Percentiles rank a stretch among this genome's conserved stretches.
Evolutionary conservation across 1,140 invertebrate genomes (phyloP).

Genomic region (Tetramorium parvispinum): DNA sequence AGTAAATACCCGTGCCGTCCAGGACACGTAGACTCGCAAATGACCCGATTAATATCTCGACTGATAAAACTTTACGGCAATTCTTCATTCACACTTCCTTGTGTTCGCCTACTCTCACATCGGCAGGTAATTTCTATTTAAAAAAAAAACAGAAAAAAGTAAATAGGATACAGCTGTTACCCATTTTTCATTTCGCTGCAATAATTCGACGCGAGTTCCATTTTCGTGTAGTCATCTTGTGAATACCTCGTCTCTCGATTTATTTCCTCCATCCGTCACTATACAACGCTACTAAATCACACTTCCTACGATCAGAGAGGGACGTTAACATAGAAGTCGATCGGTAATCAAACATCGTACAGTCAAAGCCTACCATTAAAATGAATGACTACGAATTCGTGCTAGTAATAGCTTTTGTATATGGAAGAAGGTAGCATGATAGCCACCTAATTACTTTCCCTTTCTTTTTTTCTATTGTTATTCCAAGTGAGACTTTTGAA

Average conservation of each 20-base stretch:
- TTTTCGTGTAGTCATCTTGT: not conserved
- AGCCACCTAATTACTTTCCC: not conserved
- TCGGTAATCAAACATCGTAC: not conserved
- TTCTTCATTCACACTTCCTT: not conserved
- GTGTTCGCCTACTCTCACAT: not conserved
- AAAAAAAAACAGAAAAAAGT: not conserved
- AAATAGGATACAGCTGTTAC: conserved; percentile 8
- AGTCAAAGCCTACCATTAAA: conserved; percentile 1
- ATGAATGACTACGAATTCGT: conserved; percentile 1
- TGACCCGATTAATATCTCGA: not conserved
- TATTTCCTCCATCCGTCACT: not conserved
- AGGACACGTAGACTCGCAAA: not conserved
- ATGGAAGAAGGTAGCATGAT: not conserved
- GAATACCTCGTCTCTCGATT: not conserved
- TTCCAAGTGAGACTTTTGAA: not conserved
- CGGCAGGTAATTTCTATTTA: not conserved
- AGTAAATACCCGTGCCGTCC: not conserved
- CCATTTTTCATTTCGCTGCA: conserved; percentile 30
- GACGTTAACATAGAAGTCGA: not conserved
- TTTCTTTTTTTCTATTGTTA: not conserved
- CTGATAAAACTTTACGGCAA: not conserved
- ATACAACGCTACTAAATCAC: not conserved
- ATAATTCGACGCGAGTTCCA: conserved; percentile 5
- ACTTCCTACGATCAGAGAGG: not conserved
- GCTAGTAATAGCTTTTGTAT: not conserved